Base-by-base conservation (phyloP, 2,797 vertebrate genomes). In the Fistularia tabacaria region DNA sequence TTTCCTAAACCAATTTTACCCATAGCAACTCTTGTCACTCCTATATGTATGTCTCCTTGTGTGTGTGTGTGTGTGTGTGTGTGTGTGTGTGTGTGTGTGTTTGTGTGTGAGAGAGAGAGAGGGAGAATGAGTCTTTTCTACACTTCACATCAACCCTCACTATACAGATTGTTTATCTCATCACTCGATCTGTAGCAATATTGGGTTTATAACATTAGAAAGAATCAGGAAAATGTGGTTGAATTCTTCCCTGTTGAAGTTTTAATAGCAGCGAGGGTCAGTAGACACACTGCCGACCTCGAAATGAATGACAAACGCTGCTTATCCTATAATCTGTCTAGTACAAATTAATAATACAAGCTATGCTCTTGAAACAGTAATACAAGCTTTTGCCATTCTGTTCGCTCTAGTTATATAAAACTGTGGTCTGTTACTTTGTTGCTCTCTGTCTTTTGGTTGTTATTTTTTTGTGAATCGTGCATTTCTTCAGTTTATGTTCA, bases 251-350 rank as follows among this genome's bases (percentile, higher is more conserved):
- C 54, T 64, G 60, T 70, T 77, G 51, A 53, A 53, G 48, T 61
- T 72, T 49, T 83, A 84, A 85, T 79, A 75, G 64, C 56, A 58
- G 69, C 64, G 76, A 64, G 61, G 77, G 80, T 74, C 62, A 11
- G 60, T 25, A 59, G 48, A 14, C 57, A 46, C 58, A 72, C 54
- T 58, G 57, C 66, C 57, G 54, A 52, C 62, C 46, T 7, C 40
- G 64, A 59, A 66, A 52, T 54, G 53, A 74, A 67, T 71, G 69
- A 74, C 70, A 10, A 59, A 55, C 50, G 6, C 10, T 73, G 71
- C 76, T 74, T 76, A 14, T 56, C 49, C 63, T 69, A 25, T 25
- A 25, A 25, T 25, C 25, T 25, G 25, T 57, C 56, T 57, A 51
- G 7, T 51, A 10, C 41, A 6, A 10, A 11, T 42, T 42, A 7